phyloP scores from a whole-genome alignment of 1,140 invertebrate species.

The Aphelenchoides avenae region DNA sequence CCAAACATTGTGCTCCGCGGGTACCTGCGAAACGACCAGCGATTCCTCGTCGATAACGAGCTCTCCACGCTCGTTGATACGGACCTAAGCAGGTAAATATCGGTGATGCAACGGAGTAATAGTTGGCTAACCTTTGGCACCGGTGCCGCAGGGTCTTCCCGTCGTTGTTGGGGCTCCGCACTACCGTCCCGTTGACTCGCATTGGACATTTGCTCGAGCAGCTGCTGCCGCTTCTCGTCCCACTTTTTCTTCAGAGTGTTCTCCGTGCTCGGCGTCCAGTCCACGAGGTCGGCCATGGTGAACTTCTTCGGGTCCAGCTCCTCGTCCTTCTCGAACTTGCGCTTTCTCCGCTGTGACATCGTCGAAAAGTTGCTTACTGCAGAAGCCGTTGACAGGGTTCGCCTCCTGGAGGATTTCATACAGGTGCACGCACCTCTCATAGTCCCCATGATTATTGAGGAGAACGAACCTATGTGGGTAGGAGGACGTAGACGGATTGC shows the following conservation, averaged over 20 bases:
- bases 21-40: conserved; percentile 32
- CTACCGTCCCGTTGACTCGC: not conserved
- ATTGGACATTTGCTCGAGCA: conserved; percentile 20
- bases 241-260: conserved; percentile 40
- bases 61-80: conserved; percentile 39
- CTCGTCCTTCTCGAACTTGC: conserved; percentile 12
- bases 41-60: conserved; percentile 40
- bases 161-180: not conserved
- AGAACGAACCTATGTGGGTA: not conserved
- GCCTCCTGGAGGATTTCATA: no score
- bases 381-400: not conserved
- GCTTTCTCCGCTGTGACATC: not conserved
- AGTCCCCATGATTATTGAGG: not conserved
- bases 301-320: conserved; percentile 36
- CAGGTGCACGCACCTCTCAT: not conserved
- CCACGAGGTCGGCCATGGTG: conserved; percentile 40
- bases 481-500: not conserved
- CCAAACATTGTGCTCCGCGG: conserved; percentile 25
- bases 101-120: no score
- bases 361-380: not conserved
- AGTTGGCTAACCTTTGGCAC: no score
- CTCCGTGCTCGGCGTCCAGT: conserved; percentile 38
- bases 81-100: conserved; percentile 27
- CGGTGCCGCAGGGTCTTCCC: conserved; percentile 6
- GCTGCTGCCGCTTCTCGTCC: conserved; percentile 24